These are phyloP conservation scores for Myiagra hebetior DNA, from an alignment of 2,113 vertebrate species.

Conservation along the genomic window DNA sequence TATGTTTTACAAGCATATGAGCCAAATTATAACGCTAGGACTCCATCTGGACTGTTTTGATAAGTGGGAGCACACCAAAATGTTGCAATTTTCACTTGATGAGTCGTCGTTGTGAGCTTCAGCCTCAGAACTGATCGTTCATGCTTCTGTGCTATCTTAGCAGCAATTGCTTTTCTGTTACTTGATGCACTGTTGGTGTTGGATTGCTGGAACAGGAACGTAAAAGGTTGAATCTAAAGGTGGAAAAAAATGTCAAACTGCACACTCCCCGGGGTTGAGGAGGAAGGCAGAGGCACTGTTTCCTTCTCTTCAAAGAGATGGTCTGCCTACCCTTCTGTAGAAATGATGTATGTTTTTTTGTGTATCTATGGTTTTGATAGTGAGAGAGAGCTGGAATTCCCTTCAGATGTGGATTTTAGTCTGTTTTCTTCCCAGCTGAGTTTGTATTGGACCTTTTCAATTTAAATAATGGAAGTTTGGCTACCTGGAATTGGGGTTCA, in stretches of 20 bases:
- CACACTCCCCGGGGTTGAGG: neutral
- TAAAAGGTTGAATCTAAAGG: neutral
- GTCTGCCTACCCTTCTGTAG: neutral
- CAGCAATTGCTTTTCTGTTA: neutral
- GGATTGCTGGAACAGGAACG: neutral
- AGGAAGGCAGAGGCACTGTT: neutral
- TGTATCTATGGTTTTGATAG: neutral
- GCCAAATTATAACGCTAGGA: neutral
- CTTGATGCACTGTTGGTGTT: neutral
- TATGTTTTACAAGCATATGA: neutral
- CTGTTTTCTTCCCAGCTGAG: neutral
- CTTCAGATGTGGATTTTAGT: neutral
- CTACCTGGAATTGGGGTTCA: neutral
- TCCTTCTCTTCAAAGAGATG: neutral
- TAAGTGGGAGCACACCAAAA: constrained; percentile 17
- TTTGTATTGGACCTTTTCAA: neutral
- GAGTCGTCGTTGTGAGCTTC: neutral
- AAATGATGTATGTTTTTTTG: neutral
- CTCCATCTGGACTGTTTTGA: constrained; percentile 29
- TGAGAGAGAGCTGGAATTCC: neutral
- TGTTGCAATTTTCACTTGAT: neutral
- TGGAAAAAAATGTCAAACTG: neutral
- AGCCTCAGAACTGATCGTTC: neutral
- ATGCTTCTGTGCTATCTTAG: neutral
- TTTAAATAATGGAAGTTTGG: neutral